Evolutionary conservation across 2,113 vertebrate species (phyloP).

Genomic region (Furnarius figulus): DNA sequence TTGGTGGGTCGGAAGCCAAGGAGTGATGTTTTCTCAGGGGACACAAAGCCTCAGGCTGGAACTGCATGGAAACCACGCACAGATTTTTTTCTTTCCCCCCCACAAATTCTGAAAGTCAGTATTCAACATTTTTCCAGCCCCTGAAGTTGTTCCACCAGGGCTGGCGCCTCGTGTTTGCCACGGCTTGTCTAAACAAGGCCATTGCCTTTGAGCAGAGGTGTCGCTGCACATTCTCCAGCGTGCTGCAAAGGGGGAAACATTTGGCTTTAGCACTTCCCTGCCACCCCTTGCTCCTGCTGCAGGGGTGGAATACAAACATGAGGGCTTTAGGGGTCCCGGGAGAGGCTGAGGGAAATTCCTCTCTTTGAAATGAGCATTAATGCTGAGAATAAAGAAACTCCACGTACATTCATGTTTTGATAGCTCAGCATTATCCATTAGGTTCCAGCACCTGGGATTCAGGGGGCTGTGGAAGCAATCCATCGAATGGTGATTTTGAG

Average conservation of each 20-base stretch:
- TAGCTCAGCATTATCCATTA: neutral
- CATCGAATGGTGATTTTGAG: neutral
- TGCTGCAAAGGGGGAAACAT: conserved; percentile 42
- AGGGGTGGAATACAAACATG: conserved; percentile 42
- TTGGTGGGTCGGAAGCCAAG: neutral
- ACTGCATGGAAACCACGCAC: neutral
- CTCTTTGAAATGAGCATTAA: conserved; percentile 48
- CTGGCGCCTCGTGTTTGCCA: conserved; percentile 30
- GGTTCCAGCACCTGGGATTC: neutral
- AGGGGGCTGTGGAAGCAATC: neutral
- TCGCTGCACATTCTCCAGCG: conserved; percentile 59
- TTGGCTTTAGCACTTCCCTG: conserved; percentile 64
- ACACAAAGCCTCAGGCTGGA: neutral
- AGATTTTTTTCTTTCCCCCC: neutral
- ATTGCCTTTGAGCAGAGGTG: conserved; percentile 58
- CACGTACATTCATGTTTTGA: neutral
- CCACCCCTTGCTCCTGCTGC: neutral
- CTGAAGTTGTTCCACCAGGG: conserved; percentile 16
- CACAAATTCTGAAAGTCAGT: conserved; percentile 20
- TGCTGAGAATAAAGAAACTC: neutral
- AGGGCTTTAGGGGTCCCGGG: conserved; percentile 57
- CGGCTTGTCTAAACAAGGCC: conserved; percentile 35
- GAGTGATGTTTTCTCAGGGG: neutral
- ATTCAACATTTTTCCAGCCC: conserved; percentile 30
- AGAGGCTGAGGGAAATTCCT: conserved; percentile 40